Base-by-base conservation (phyloP, 1,140 invertebrate genomes). In the Leptopilina clavipes region DNA sequence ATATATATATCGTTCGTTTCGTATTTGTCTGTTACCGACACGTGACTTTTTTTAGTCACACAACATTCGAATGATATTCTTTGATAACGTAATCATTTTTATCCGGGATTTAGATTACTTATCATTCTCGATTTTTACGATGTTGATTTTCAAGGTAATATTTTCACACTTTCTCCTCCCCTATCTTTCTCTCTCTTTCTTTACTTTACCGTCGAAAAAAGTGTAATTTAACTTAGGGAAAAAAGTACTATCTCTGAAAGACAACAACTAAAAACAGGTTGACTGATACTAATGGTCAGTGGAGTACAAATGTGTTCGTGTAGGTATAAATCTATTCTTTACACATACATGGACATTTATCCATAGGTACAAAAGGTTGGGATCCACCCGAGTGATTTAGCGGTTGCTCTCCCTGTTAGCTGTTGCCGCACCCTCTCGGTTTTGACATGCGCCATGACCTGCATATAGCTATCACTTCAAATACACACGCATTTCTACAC, bases 401-500 rank as follows among this genome's bases (percentile, higher is more conserved):
- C 78, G 79, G 76, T 76, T 81, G 25, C 59, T 65, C 59, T 31
- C 25, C 22, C 22, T 65, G 59, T 37, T 65, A 31, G 73, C 73
- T 70, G 74, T 72, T 86, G 84, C 86, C 85, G 85, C 86, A 86
- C 86, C 86, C 86, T 86, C 81, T 78, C 71, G n/a, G 73, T 76
- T 44, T 76, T 87, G 86, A 86, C 86, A 88, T 87, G 86, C 84
- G 85, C 85, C 83, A 87, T 88, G 85, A 87, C 85, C 85, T 82
- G 82, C 75, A 79, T 77, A 37, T 81, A 86, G 70, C 73, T 83
- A 73, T 70, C 76, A 75, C 71, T 79, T 25, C 22, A 18, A 71
- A 11, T 59, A 59, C 19, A 7, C 25, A 56, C 43, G 22, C 71
- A 70, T 52, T 70, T 40, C 22, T n/a, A 70, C 73, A 70, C 73